Evolutionary conservation across 2,113 vertebrate genomes (phyloP).

Genomic region (Thunnus maccoyii): DNA sequence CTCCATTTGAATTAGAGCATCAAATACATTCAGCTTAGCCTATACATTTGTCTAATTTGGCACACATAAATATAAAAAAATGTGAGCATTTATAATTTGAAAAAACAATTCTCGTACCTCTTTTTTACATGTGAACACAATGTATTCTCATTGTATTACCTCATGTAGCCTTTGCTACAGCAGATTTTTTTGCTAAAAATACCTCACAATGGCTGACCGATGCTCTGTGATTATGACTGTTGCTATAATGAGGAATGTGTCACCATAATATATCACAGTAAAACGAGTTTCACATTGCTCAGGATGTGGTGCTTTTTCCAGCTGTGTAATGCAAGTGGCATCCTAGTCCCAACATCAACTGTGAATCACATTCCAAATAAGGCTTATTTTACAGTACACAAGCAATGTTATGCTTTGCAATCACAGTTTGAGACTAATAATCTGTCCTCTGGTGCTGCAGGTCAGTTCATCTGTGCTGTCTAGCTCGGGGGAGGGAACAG

Average conservation of each 20-base stretch:
- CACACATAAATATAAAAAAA: neutral
- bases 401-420: neutral
- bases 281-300: constrained; percentile 27
- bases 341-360: neutral
- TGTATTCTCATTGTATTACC: neutral
- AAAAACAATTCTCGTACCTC: no score
- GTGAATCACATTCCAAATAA: constrained; percentile 1
- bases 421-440: neutral
- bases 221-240: constrained; percentile 18
- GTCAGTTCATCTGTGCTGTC: constrained; percentile 90
- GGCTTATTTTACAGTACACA: neutral
- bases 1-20: neutral
- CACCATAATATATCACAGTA: constrained; percentile 23
- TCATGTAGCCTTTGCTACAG: neutral
- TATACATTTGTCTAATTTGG: neutral
- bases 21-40: neutral
- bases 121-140: neutral
- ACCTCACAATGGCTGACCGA: constrained; percentile 13
- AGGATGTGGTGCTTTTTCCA: constrained; percentile 1
- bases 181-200: constrained; percentile 27
- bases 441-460: constrained; percentile 75
- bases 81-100: neutral
- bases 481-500: constrained; percentile 87
- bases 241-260: constrained; percentile 17
- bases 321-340: neutral